Evolutionary conservation across 2,113 vertebrate genomes (phyloP), one percentile per base, ranked within the genome.

Genomic region (Acrocephalus arundinaceus): DNA sequence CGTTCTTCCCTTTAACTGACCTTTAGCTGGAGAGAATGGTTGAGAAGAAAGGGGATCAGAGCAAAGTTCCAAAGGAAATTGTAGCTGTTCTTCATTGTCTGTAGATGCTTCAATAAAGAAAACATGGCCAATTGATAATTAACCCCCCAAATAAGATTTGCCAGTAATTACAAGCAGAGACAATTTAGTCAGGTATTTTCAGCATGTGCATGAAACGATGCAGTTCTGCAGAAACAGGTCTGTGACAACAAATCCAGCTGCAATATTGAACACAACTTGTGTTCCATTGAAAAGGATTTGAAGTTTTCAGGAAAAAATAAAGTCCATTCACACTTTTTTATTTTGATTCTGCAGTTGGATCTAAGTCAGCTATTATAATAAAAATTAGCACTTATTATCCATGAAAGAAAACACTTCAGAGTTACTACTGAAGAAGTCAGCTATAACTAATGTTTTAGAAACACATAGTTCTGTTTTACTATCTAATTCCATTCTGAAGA

Each of bases 11-110:
- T 62, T 95, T 97, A 98, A 99, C 99, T 97, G 97, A 98, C 98
- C 98, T 99, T 98, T 99, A 74, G 98, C 95, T 45, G 98, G 97
- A 33, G 97, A 97, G 93, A 98, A 98, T 43, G 97, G 95, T n/a
- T 98, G 98, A 94, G 98, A 71, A 72, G 98, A 97, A 46, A 98
- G 97, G 0, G 97, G 94, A 87, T 99, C 99, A 35, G 98, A 98
- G 66, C 97, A 98, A 92, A 99, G 98, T 95, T 99, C 99, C 97
- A 99, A 30, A 6, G 99, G 97, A 96, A 99, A 99, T 71, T 99
- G 99, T 41, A 99, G 98, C 91, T 99, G 99, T 57, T 99, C 99
- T 89, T 99, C 99, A 35, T 98, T 98, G 91, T 99, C 99, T 84
- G 98, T 93, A 82, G 98, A 98, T 54, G 98, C 99, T 99, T 85